phyloP scores from a whole-genome alignment of 2,888 invertebrate genomes.

The Epiblema foenella region DNA sequence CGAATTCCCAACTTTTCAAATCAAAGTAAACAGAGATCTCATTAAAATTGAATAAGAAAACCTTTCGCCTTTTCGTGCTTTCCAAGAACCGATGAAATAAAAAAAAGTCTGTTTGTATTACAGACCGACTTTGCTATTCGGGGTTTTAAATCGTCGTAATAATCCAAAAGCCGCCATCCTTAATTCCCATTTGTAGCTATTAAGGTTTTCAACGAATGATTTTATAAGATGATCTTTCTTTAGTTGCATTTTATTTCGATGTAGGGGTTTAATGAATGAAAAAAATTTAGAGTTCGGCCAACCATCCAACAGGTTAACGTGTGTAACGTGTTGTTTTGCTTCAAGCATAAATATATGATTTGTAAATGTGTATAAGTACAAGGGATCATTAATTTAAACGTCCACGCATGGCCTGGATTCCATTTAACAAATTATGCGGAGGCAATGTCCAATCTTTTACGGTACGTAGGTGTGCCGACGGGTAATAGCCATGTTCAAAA shows the following conservation, averaged over 20 bases:
- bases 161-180: slow-evolving; percentile 6
- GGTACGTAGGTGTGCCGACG: slow-evolving; percentile 54
- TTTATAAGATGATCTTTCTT: not conserved
- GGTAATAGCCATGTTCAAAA: slow-evolving; percentile 49
- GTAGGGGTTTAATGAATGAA: not conserved
- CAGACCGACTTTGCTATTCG: slow-evolving; percentile 11
- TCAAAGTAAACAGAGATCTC: not conserved
- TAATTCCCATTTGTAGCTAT: slow-evolving; percentile 6
- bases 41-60: slow-evolving; percentile 10
- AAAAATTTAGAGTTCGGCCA: not conserved
- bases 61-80: slow-evolving; percentile 19
- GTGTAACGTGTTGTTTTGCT: not conserved
- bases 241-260: not conserved
- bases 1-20: not conserved
- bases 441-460: slow-evolving; percentile 53
- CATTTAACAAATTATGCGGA: slow-evolving; percentile 54
- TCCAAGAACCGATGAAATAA: slow-evolving; percentile 7
- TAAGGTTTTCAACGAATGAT: not conserved
- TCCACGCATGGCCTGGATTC: slow-evolving; percentile 42
- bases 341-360: not conserved
- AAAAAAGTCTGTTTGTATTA: slow-evolving; percentile 12
- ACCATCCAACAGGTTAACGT: not conserved
- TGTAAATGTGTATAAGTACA: slow-evolving; percentile 13
- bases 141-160: slow-evolving; percentile 24
- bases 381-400: slow-evolving; percentile 50